Percentiles rank a stretch among this genome's conserved stretches.
These are phyloP conservation scores for Rhynchomys soricoides DNA, from an alignment of 2,113 vertebrate species.

Conservation along the genomic window DNA sequence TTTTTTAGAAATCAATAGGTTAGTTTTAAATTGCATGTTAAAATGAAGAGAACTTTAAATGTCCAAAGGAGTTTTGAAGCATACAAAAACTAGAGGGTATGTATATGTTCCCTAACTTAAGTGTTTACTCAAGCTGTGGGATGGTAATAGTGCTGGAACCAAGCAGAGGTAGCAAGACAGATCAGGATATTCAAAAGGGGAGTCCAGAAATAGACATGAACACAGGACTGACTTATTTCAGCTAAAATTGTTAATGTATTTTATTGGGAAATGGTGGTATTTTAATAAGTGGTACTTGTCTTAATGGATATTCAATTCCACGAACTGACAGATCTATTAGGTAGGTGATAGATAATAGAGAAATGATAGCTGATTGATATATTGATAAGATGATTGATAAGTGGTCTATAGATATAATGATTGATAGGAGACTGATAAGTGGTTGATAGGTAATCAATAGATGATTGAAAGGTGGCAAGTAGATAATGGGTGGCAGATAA, in stretches of 20 bases:
- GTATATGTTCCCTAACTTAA: neutral
- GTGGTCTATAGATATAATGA: neutral
- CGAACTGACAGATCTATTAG: neutral
- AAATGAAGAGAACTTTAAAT: neutral
- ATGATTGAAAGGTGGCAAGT: neutral
- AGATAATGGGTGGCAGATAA: neutral
- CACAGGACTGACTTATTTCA: neutral
- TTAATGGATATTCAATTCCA: neutral
- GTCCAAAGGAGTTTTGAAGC: neutral
- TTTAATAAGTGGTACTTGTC: neutral
- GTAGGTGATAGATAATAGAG: neutral
- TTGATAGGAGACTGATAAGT: neutral
- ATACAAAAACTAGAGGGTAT: neutral
- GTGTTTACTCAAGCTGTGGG: neutral
- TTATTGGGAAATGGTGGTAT: neutral
- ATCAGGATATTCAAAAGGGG: neutral
- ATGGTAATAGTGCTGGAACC: neutral
- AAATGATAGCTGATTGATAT: neutral
- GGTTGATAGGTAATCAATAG: neutral
- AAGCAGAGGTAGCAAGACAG: neutral
- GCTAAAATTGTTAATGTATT: neutral
- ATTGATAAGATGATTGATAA: neutral
- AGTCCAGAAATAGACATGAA: neutral
- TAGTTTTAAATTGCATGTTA: slow-evolving; percentile 1
- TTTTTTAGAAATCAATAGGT: neutral